Evolutionary conservation across 1,140 invertebrate genomes (phyloP), one percentile per base, ranked within the genome.

Genomic region (Goniozus legneri): DNA sequence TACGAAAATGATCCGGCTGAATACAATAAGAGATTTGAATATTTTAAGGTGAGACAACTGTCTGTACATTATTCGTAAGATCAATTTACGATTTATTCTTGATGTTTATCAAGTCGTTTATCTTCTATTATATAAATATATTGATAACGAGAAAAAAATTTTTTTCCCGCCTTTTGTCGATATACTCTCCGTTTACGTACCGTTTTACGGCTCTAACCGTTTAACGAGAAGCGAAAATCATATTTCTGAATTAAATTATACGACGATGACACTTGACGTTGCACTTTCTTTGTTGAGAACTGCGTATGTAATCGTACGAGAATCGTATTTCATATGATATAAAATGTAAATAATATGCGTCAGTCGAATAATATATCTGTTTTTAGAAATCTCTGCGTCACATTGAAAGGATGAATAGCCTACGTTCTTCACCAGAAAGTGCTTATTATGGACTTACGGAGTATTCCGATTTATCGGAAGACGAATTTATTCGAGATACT

Each of bases 371-470:
- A 2, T 21, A 27, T 40, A 32, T 41, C 27, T 15, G 36, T 52
- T 66, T 54, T 0, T 50, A 88, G 86, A 74, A 74, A 53, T 82
- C 84, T 13, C 64, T 87, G 18, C 57, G 70, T 22, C 75, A 77
- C 50, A 86, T 88, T 46, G 75, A 84, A 20, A 62, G 62, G 44
- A 65, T 88, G 43, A 89, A 90, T 56, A 60, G 65, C 35, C 64
- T 76, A 37, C 71, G 81, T 20, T 76, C 64, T 2, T 75, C 77
- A 14, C 65, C 77, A 14, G 65, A 75, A n/a, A 77, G 79, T 59
- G 85, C 86, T 0, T 60, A 76, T 18, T 91, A 85, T 73, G 89
- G 89, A 6, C 55, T 87, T 1, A 92, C 87, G 2, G 71, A 82
- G 58, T 86, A 83, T 56, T 87, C 89, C 4, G 88, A 92, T 65